Base-by-base conservation (phyloP, 2,888 invertebrate species). In the Nasonovia ribisnigri region DNA sequence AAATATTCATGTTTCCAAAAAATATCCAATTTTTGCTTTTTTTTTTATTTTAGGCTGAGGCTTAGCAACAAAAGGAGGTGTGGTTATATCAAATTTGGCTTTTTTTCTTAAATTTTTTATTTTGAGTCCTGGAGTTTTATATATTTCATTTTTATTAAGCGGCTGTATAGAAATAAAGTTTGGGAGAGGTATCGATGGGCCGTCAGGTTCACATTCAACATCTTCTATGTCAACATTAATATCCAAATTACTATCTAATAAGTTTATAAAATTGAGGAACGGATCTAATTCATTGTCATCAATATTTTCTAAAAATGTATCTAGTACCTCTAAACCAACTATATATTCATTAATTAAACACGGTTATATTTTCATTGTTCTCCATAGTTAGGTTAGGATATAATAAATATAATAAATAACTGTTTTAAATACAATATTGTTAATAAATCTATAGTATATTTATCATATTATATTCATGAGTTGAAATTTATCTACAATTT, bases 91-190 rank as follows among this genome's bases (percentile, higher is more conserved):
- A 5, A 86, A 48, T 46, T 86, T 86, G 46, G n/a, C 0, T 48
- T 86, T 86, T 46, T 86, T 86, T 86, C 86, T 86, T 86, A 86
- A 48, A n/a, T 86, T 86, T 48, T 86, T 87, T 20, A 87, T 51
- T 87, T 87, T 51, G 87, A 51, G 87, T 20, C 51, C 87, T 51
- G 51, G 87, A 87, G 87, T 87, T 51, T 87, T 87, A 48, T 87
- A 8, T 87, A 87, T 87, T 87, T 87, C 87, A 87, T 87, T 87
- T 87, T 87, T 87, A 51, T 51, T 51, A 36, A 36, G 87, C 87
- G 87, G 87, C 51, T 87, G 87, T 87, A 36, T 29, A 87, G 87
- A 87, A 87, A 87, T 87, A 87, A 20, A 87, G 42, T 86, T 86
- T 86, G 36, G n/a, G n/a, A 42, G 54, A 24, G 26, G 5, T 88